A percentile compares a stretch with the other conserved stretches of the same genome.
Evolutionary conservation across 1,140 invertebrate species (phyloP).

Genomic region (Dinoponera quadriceps): DNA sequence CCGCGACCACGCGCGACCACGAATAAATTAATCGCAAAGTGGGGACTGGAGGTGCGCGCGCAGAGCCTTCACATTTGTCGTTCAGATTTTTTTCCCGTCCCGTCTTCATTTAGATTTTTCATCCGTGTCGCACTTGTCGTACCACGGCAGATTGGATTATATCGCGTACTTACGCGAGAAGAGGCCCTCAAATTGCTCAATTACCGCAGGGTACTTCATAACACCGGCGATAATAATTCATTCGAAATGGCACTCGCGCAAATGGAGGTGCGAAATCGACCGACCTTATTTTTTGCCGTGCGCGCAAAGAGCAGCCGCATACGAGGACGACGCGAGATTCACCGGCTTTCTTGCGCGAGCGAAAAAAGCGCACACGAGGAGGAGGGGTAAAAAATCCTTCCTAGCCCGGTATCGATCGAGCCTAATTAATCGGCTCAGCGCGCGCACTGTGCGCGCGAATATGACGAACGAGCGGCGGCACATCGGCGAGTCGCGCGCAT

Average conservation of each 20-base stretch:
- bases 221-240: slow-evolving; percentile 35
- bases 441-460: background rate
- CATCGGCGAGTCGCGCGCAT: background rate
- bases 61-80: background rate
- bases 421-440: slow-evolving; percentile 36
- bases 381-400: slow-evolving; percentile 56
- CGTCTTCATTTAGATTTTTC: slow-evolving; percentile 8
- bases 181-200: slow-evolving; percentile 43
- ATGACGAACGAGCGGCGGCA: slow-evolving; percentile 5
- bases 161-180: slow-evolving; percentile 22
- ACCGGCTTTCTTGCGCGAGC: background rate
- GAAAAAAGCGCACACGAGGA: slow-evolving; percentile 16
- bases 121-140: background rate
- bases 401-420: slow-evolving; percentile 35
- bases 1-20: background rate
- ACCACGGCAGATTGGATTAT: slow-evolving; percentile 13
- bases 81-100: slow-evolving; percentile 7
- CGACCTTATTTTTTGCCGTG: slow-evolving; percentile 21
- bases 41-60: background rate
- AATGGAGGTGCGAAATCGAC: slow-evolving; percentile 5
- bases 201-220: slow-evolving; percentile 35
- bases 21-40: slow-evolving; percentile 10
- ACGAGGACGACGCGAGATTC: background rate
- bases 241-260: slow-evolving; percentile 38
- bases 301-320: background rate